Evolutionary conservation across 2,113 vertebrate genomes (phyloP), one percentile per base, ranked within the genome.

Genomic region (Excalfactoria chinensis): DNA sequence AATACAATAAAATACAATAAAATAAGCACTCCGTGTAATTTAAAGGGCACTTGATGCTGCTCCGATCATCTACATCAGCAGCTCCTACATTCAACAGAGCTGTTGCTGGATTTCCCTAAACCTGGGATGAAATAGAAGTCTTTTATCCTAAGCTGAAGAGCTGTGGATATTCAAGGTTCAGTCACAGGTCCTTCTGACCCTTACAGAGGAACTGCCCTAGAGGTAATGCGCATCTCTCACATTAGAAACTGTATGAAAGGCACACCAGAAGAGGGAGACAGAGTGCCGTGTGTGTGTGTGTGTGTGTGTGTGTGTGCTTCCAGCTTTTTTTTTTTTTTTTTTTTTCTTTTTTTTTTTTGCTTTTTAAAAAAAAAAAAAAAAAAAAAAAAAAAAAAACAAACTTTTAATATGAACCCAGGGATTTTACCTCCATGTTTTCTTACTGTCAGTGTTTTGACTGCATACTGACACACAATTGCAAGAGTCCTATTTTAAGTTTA

Each of bases 221-320:
- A 66, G 86, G 32, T 13, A 51, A 62, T 7, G 4, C 11, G 26
- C 37, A 32, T 37, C 87, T 87, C n/a, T 75, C 30, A 23, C 35
- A 58, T 44, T 46, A 70, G 32, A 75, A 63, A 60, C 40, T 71
- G 41, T 64, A 66, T 63, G 34, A 94, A 62, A 75, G 32, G 15
- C 32, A 76, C 11, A 69, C 86, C 63, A 72, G 77, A 58, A 94
- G 92, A 95, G 90, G 92, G 90, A 92, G 88, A 87, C 55, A 93
- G 71, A 68, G 86, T 78, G 86, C 66, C 19, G 17, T 37, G 40
- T 6, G 7, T 35, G 7, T 35, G 26, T 62, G 23, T 15, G 22
- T 6, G 7, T 35, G 17, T 37, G 40, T 6, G 7, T 35, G 7
- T 35, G 26, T 62, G 23, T 15, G 22, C 20, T 55, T 86, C 13